Conservation (phyloP, 2,888 invertebrate genomes). For the Tipula unca region DNA sequence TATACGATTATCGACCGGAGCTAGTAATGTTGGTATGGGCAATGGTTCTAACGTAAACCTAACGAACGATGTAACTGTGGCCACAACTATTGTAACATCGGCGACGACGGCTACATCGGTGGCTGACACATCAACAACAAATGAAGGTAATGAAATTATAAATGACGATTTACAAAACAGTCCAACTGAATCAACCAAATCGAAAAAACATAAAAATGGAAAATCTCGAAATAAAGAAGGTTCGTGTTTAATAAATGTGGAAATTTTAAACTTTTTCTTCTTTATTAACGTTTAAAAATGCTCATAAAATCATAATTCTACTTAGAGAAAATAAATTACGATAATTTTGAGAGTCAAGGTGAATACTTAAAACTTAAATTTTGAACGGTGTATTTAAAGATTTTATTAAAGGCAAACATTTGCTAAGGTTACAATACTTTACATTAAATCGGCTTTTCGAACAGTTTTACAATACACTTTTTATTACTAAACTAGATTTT, state of each 20-base stretch:
- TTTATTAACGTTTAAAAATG: not conserved
- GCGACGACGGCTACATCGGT: constrained; percentile 37
- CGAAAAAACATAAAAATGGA: constrained; percentile 44
- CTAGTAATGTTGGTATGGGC: not conserved
- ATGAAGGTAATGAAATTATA: constrained; percentile 33
- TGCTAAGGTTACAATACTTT: too few species aligned
- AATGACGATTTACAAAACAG: constrained; percentile 44
- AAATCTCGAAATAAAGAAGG: constrained; percentile 42
- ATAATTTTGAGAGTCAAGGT: too few species aligned
- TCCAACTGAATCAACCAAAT: constrained; percentile 48
- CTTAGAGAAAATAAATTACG: too few species aligned
- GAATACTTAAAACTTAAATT: too few species aligned
- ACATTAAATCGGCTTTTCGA: too few species aligned
- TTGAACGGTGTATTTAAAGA: too few species aligned
- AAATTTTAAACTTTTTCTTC: not conserved
- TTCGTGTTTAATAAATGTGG: constrained; percentile 24
- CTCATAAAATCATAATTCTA: too few species aligned
- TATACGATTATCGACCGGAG: not conserved
- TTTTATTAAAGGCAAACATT: too few species aligned
- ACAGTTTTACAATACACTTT: too few species aligned
- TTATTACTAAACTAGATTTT: too few species aligned
- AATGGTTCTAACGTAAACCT: not conserved
- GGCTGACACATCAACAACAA: constrained; percentile 9
- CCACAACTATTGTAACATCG: constrained; percentile 35
- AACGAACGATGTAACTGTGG: constrained; percentile 32